phyloP scores from a whole-genome alignment of 2,113 vertebrate genomes.

The Genyomyrus donnyi region DNA sequence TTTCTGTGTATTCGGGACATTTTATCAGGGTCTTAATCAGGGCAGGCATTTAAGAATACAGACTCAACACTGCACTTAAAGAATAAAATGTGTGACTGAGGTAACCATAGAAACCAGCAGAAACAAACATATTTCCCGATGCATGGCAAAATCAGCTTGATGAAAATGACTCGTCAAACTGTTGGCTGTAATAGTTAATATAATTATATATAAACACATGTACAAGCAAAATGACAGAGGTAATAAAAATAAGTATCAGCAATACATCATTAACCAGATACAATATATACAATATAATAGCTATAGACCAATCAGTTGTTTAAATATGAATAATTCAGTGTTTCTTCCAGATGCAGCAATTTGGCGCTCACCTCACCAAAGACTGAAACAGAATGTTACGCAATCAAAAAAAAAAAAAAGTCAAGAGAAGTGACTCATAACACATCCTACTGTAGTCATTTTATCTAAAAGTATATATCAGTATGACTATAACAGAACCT shows the following conservation, averaged over 20 bases:
- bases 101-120: not conserved
- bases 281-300: not conserved
- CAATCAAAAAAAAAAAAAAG: not conserved
- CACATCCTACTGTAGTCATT: not conserved
- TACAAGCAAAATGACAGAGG: not conserved
- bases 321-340: not conserved
- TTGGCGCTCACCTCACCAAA: not conserved
- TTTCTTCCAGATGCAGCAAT: not conserved
- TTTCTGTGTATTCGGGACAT: not conserved
- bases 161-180: not conserved
- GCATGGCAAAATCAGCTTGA: not conserved
- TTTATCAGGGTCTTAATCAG: not conserved
- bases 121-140: not conserved
- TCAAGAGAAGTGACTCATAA: not conserved
- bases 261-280: conserved; percentile 39
- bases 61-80: not conserved
- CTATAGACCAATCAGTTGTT: not conserved
- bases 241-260: not conserved
- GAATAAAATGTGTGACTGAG: not conserved
- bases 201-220: not conserved
- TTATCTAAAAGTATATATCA: not conserved
- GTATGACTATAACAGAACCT: not conserved
- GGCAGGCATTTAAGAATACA: not conserved
- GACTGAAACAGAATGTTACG: not conserved
- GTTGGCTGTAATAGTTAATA: not conserved